These are phyloP conservation scores for Cephus sareptanus DNA, from an alignment of 2,888 invertebrate species.

Conservation along the genomic window DNA sequence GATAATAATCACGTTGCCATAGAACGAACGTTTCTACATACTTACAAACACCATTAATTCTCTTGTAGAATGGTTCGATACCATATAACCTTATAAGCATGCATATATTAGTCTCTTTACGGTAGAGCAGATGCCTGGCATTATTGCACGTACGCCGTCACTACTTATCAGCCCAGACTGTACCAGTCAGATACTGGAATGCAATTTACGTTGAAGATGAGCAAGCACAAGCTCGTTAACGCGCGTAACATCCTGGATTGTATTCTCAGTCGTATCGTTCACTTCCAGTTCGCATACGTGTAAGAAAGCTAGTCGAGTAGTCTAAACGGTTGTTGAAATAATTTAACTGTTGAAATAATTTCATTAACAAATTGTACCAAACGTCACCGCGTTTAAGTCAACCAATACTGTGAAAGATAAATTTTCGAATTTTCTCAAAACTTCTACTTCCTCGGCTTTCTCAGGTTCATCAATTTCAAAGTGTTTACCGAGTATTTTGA, in stretches of 20 bases:
- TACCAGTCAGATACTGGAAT: conserved; percentile 6
- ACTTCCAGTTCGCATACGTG: conserved; percentile 1
- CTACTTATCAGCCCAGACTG: conserved; percentile 1
- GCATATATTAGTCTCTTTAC: background rate
- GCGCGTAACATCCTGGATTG: conserved; percentile 3
- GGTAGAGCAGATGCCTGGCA: background rate
- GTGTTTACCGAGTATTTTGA: background rate
- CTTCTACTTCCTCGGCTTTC: too few relatives aligned
- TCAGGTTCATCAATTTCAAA: too few relatives aligned
- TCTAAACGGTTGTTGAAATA: background rate
- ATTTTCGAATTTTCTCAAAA: too few relatives aligned
- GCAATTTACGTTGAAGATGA: conserved; percentile 5
- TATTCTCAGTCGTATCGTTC: conserved; percentile 4
- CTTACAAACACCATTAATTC: background rate
- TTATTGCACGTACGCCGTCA: background rate
- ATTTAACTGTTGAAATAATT: background rate
- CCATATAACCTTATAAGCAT: background rate
- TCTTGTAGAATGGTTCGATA: background rate
- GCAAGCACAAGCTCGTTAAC: background rate
- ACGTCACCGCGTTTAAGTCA: background rate
- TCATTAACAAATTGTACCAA: background rate
- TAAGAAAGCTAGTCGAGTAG: background rate
- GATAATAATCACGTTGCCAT: background rate
- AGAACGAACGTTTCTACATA: background rate
- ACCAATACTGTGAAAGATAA: background rate